A percentile compares a stretch with the other conserved stretches of the same genome.
Conservation (phyloP, 2,888 invertebrate genomes). For the Euzophera pinguis region DNA sequence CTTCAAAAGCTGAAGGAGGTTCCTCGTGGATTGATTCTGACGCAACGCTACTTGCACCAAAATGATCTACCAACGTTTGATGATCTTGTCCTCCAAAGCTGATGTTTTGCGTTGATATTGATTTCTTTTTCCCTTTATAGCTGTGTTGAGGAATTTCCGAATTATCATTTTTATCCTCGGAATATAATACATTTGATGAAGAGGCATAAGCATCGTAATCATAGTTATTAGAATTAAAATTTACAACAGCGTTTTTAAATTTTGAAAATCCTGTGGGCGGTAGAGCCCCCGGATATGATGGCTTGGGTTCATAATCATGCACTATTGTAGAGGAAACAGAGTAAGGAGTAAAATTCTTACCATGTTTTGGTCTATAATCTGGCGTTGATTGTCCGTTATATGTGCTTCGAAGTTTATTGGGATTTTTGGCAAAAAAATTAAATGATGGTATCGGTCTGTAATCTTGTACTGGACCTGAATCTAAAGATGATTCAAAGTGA, state of each 20-base stretch:
- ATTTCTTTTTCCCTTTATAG: conserved; percentile 59
- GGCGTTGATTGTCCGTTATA: conserved; percentile 37
- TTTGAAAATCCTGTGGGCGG: conserved; percentile 40
- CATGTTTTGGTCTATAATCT: conserved; percentile 46
- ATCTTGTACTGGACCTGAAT: conserved; percentile 35
- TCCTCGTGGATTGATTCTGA: conserved; percentile 36
- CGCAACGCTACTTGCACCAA: conserved; percentile 42
- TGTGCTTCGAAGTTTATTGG: conserved; percentile 16
- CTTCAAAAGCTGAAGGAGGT: conserved; percentile 44
- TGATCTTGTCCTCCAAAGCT: conserved; percentile 63
- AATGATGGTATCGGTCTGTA: conserved; percentile 52
- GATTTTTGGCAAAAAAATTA: conserved; percentile 45
- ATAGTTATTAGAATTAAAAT: conserved; percentile 54
- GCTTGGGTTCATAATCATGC: conserved; percentile 60
- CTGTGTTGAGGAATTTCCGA: conserved; percentile 30
- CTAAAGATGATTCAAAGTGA: conserved; percentile 25
- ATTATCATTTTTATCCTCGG: conserved; percentile 45
- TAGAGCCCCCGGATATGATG: conserved; percentile 32
- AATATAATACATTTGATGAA: conserved; percentile 48
- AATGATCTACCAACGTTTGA: conserved; percentile 57
- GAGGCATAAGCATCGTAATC: conserved; percentile 62
- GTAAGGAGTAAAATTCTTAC: conserved; percentile 47
- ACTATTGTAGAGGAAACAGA: conserved; percentile 58
- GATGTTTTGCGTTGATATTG: conserved; percentile 67
- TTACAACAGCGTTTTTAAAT: conserved; percentile 49